These are phyloP conservation scores for Tenthredo amoena DNA, from an alignment of 2,888 invertebrate species.

Conservation along the genomic window DNA sequence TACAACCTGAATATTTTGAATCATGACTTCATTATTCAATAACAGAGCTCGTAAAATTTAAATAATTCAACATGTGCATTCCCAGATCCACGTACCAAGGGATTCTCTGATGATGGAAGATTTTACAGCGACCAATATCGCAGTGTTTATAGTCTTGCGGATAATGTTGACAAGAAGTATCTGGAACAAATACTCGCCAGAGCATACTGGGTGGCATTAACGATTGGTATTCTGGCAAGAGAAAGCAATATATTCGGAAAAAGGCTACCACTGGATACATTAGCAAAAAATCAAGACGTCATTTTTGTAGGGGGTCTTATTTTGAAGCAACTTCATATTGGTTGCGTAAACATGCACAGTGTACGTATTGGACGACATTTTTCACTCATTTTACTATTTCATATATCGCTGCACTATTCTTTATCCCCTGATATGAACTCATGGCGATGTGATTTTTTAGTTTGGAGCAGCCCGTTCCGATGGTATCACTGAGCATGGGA, in stretches of 20 bases:
- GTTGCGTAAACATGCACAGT: background rate
- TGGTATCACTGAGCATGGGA: slow-evolving; percentile 79
- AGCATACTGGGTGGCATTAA: slow-evolving; percentile 82
- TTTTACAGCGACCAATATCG: slow-evolving; percentile 74
- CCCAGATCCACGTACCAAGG: slow-evolving; percentile 69
- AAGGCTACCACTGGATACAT: slow-evolving; percentile 71
- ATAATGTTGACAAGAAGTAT: slow-evolving; percentile 84
- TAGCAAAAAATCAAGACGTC: slow-evolving; percentile 70
- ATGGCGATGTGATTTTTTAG: background rate
- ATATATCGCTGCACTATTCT: background rate
- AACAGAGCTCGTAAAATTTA: background rate
- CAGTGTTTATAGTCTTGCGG: slow-evolving; percentile 82
- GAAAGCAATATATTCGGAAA: slow-evolving; percentile 81
- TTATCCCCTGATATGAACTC: background rate
- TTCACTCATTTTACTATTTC: no score
- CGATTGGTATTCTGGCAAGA: slow-evolving; percentile 81
- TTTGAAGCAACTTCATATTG: slow-evolving; percentile 56
- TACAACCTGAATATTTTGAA: background rate
- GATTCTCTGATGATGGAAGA: slow-evolving; percentile 68
- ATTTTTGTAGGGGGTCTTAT: slow-evolving; percentile 83
- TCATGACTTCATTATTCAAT: background rate
- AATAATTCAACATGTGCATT: slow-evolving; percentile 13
- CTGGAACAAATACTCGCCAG: slow-evolving; percentile 86
- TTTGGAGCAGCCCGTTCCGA: slow-evolving; percentile 56
- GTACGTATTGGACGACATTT: background rate